Conservation (phyloP, 2,888 invertebrate species). For the Parnassius apollo region DNA sequence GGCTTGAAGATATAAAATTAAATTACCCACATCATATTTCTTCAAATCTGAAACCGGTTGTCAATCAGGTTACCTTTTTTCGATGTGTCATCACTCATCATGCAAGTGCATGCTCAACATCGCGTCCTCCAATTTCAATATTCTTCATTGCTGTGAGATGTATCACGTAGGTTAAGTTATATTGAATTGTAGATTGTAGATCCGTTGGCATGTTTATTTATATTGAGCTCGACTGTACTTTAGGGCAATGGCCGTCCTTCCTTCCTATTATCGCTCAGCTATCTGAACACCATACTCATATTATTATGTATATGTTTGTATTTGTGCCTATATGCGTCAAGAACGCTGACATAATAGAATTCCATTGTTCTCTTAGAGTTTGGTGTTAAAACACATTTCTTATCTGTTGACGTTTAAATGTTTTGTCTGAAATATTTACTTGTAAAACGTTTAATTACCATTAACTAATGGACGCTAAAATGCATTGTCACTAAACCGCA, state of each 20-base stretch:
- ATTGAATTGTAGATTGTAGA: background rate
- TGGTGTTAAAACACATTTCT: background rate
- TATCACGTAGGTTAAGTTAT: slow-evolving; percentile 12
- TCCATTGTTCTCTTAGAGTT: slow-evolving; percentile 7
- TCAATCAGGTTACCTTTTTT: background rate
- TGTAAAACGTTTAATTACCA: slow-evolving; percentile 3
- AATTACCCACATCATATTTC: too few relatives aligned
- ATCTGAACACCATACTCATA: slow-evolving; percentile 34
- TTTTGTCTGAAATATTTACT: slow-evolving; percentile 11
- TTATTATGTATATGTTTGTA: background rate
- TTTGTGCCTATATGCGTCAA: slow-evolving; percentile 10
- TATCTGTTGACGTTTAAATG: slow-evolving; percentile 10
- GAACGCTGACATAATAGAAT: slow-evolving; percentile 7
- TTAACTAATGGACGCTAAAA: slow-evolving; percentile 18
- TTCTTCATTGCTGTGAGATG: slow-evolving; percentile 5
- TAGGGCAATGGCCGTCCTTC: slow-evolving; percentile 70
- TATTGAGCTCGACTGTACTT: slow-evolving; percentile 24
- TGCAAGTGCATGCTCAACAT: slow-evolving; percentile 35
- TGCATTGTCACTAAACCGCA: slow-evolving; percentile 6
- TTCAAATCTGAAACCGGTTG: slow-evolving; percentile 39
- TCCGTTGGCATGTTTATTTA: slow-evolving; percentile 16
- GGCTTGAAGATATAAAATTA: too few relatives aligned
- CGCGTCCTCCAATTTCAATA: slow-evolving; percentile 14
- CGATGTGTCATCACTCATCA: slow-evolving; percentile 29
- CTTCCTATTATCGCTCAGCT: slow-evolving; percentile 50